Conservation (phyloP, 1,140 invertebrate genomes). For the Oscheius sp. region DNA sequence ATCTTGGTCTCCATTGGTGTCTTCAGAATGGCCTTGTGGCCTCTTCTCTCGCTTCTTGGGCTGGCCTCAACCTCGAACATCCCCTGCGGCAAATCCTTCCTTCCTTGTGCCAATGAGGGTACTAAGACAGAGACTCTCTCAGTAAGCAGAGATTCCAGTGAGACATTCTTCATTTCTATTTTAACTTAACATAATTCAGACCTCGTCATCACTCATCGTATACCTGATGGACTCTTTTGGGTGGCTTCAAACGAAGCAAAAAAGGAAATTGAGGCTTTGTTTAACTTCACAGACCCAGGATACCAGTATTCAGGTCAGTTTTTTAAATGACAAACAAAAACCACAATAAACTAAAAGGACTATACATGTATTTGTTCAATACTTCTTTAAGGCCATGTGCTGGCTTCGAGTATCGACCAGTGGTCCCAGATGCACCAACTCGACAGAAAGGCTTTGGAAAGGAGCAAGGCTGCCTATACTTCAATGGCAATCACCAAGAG, state of each 20-base stretch:
- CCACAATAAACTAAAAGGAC: background rate
- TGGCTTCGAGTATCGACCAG: constrained; percentile 29
- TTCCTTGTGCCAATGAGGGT: constrained; percentile 32
- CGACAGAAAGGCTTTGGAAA: constrained; percentile 30
- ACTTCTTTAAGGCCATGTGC: constrained; percentile 19
- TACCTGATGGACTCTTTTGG: constrained; percentile 29
- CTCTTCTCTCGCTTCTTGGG: constrained; percentile 1
- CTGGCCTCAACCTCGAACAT: constrained; percentile 26
- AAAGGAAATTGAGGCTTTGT: constrained; percentile 18
- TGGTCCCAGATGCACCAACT: constrained; percentile 34
- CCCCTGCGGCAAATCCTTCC: constrained; percentile 39
- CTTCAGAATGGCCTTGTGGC: constrained; percentile 1
- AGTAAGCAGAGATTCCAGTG: background rate
- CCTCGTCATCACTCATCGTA: constrained; percentile 15
- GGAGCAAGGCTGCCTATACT: constrained; percentile 31
- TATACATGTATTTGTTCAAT: no score
- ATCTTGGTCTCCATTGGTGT: no score
- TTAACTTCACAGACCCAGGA: constrained; percentile 23
- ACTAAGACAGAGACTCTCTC: constrained; percentile 4
- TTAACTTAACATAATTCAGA: constrained; percentile 19
- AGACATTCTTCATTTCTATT: background rate
- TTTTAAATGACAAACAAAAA: background rate
- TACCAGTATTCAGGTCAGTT: constrained; percentile 27
- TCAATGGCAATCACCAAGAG: constrained; percentile 39
- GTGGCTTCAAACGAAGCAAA: constrained; percentile 39